Base-by-base conservation (phyloP, 1,140 invertebrate species). In the Thereuonema tuberculata region DNA sequence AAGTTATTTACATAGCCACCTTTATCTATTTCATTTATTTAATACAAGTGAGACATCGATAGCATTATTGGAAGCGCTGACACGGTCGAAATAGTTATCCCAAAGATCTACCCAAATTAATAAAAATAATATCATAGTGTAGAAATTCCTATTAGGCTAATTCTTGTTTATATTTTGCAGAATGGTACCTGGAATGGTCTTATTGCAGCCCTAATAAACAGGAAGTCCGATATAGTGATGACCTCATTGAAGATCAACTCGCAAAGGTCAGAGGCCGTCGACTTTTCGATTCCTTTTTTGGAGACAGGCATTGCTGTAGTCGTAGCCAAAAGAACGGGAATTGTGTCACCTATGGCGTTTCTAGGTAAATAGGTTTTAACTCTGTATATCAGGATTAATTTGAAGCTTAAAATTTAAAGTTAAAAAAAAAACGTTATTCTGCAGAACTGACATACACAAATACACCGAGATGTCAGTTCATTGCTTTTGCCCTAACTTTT, bases 291-390 rank as follows among this genome's bases (percentile, higher is more conserved):
- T 48, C 95, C 96, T 1, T 98, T 93, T 72, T 88, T 98, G 83
- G 94, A 99, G 73, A 98, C 95, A 1, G 96, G 96, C 29, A 97
- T 98, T 24, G 89, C 93, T 1, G 97, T 99, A 62, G 84, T 98
- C 0, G 95, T 99, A 0, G 90, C 93, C 1, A 97, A 98, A 72
- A 78, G 93, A 65, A 97, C 94, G 3, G 96, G 96, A 20, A 97
- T 97, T 59, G 96, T 99, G 62, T 98, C 94, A 1, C 92, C 95
- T 0, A 98, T 93, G 15, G 95, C 95, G n/a, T 99, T 99, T 73
- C 76, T 99, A 63, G 87, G 86, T 88, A 71, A 74, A 70, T 62
- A 17, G n/a, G n/a, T n/a, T n/a, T n/a, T n/a, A n/a, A n/a, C n/a
- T n/a, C n/a, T n/a, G n/a, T n/a, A n/a, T n/a, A n/a, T n/a, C n/a